Evolutionary conservation across 2,888 invertebrate genomes (phyloP), one percentile per base, ranked within the genome.

Genomic region (Maniola hyperantus): DNA sequence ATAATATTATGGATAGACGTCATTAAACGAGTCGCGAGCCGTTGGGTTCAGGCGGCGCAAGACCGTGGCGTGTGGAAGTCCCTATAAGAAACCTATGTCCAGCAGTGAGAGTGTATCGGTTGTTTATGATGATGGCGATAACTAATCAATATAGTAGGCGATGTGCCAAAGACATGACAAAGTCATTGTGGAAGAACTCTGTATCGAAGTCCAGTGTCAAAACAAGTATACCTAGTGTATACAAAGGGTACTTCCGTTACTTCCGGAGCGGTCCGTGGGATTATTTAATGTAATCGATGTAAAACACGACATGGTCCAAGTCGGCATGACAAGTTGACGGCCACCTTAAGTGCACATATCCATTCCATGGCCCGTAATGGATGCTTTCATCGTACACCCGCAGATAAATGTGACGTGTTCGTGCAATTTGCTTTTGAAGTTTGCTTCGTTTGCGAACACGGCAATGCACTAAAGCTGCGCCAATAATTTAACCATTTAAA

Each of bases 381-480:
- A 87, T 77, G 84, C 87, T 87, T 88, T 88, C 85, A 86, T 83
- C 85, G 83, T 81, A 79, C 79, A 77, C 76, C 77, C 78, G 78
- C 76, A 85, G 86, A 89, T 87, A 87, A 87, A 88, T 87, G 82
- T 83, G 78, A 77, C 78, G 79, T 81, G 81, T 83, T 84, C 82
- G 81, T 84, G 84, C 83, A 84, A 85, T 85, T 84, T 83, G 83
- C 86, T 84, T 88, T 87, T 86, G 84, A 88, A 88, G 85, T 88
- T 83, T 81, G 78, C 80, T 72, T 73, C 76, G 55, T 57, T 50
- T 64, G 57, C 71, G 70, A 71, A 85, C 85, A 84, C 76, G 81
- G 82, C 82, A 84, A 84, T 86, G 87, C 87, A 86, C 85, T 87
- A 82, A 78, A 79, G 81, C 79, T 72, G 77, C 72, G 73, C 76